phyloP scores from a whole-genome alignment of 2,797 vertebrate species.

The Onychomys leucogaster region DNA sequence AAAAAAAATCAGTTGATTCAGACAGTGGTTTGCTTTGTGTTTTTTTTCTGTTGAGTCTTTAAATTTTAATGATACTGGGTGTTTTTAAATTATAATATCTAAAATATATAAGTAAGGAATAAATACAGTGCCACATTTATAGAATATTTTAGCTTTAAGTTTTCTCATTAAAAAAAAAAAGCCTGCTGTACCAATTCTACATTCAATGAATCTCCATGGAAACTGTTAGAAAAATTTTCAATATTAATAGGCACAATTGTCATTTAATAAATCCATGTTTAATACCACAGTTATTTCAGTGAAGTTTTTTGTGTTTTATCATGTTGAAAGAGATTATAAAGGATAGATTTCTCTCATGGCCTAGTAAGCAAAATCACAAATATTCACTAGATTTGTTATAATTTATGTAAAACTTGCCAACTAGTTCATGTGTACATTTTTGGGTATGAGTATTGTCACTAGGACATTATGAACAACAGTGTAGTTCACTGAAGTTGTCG shows the following conservation, averaged over 20 bases:
- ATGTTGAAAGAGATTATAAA: background rate
- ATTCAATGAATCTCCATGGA: background rate
- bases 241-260: background rate
- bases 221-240: background rate
- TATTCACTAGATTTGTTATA: background rate
- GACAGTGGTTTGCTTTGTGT: background rate
- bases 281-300: background rate
- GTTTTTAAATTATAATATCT: background rate
- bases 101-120: background rate
- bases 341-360: background rate
- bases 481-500: background rate
- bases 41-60: background rate
- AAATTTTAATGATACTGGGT: background rate
- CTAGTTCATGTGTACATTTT: background rate
- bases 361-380: background rate
- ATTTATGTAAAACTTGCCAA: background rate
- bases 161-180: background rate
- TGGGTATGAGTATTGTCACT: background rate
- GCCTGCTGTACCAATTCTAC: background rate
- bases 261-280: background rate
- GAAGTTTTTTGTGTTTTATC: background rate
- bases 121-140: background rate
- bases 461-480: background rate
- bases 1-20: background rate
- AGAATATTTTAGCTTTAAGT: background rate